Conservation (phyloP, 2,888 invertebrate species). For the Tubulanus polymorphus region DNA sequence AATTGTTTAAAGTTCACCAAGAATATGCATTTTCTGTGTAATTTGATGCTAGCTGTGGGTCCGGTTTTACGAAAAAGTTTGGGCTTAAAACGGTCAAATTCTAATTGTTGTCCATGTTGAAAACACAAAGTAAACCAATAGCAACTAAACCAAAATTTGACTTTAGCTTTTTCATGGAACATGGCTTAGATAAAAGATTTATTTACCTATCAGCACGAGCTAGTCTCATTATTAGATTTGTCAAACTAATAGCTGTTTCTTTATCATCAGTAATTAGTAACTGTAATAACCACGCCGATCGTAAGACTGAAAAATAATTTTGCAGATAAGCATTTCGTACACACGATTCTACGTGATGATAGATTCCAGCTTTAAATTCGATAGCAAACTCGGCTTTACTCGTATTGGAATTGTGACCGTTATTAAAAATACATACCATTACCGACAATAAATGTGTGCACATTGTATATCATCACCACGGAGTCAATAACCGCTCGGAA, state of each 20-base stretch:
- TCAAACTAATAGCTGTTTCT: slow-evolving; percentile 29
- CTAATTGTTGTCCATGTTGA: too few species aligned
- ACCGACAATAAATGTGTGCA: slow-evolving; percentile 25
- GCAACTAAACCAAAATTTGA: not conserved
- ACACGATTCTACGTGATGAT: too few species aligned
- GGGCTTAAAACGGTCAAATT: too few species aligned
- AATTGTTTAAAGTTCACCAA: too few species aligned
- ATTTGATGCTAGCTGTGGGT: not conserved
- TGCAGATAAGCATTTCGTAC: too few species aligned
- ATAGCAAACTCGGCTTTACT: too few species aligned
- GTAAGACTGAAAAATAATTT: slow-evolving; percentile 38
- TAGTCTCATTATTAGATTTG: slow-evolving; percentile 33
- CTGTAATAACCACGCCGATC: slow-evolving; percentile 48
- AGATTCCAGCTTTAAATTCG: too few species aligned
- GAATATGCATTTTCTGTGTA: too few species aligned
- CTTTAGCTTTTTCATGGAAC: too few species aligned
- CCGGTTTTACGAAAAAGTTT: too few species aligned
- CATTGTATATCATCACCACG: slow-evolving; percentile 29
- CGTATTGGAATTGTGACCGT: too few species aligned
- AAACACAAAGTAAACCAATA: not conserved
- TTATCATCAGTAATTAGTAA: slow-evolving; percentile 48
- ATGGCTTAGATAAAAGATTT: too few species aligned
- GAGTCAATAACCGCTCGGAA: slow-evolving; percentile 34
- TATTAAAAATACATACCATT: slow-evolving; percentile 24
- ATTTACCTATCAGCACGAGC: slow-evolving; percentile 34